Conservation (phyloP, 2,797 vertebrate genomes). For the Acanthopagrus latus region DNA sequence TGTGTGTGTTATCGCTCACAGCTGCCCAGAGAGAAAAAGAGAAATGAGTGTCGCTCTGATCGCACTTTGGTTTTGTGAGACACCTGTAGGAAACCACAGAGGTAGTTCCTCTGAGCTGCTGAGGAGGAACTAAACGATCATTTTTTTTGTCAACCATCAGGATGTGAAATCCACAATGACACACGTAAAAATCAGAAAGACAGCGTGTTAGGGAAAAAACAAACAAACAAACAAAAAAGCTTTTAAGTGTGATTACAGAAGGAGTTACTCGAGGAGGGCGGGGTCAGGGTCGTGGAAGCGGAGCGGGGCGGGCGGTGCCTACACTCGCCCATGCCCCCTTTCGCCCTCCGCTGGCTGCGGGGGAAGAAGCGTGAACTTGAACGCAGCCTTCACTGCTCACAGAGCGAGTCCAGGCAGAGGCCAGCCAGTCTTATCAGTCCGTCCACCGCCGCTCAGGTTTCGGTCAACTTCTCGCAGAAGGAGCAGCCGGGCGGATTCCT, state of each 20-base stretch:
- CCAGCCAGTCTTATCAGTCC: constrained; percentile 49
- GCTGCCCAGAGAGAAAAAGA: constrained; percentile 43
- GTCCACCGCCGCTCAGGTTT: constrained; percentile 24
- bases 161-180: constrained; percentile 20
- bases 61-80: constrained; percentile 60
- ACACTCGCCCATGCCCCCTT: constrained; percentile 75
- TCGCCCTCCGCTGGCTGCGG: constrained; percentile 64
- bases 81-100: constrained; percentile 74
- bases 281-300: constrained; percentile 65
- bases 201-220: not conserved
- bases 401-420: constrained; percentile 65
- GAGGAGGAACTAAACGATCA: constrained; percentile 37
- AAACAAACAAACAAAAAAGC: too few relatives aligned
- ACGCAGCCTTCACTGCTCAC: constrained; percentile 70
- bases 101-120: constrained; percentile 66
- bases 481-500: constrained; percentile 40
- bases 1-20: not conserved
- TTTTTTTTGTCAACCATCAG: not conserved
- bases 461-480: constrained; percentile 43
- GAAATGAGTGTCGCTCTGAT: constrained; percentile 45
- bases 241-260: constrained; percentile 15
- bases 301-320: constrained; percentile 76
- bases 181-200: not conserved
- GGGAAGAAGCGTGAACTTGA: constrained; percentile 87
- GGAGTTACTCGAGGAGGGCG: constrained; percentile 63